These are phyloP conservation scores for Rissa tridactyla DNA, from an alignment of 2,113 vertebrate species.

Conservation along the genomic window DNA sequence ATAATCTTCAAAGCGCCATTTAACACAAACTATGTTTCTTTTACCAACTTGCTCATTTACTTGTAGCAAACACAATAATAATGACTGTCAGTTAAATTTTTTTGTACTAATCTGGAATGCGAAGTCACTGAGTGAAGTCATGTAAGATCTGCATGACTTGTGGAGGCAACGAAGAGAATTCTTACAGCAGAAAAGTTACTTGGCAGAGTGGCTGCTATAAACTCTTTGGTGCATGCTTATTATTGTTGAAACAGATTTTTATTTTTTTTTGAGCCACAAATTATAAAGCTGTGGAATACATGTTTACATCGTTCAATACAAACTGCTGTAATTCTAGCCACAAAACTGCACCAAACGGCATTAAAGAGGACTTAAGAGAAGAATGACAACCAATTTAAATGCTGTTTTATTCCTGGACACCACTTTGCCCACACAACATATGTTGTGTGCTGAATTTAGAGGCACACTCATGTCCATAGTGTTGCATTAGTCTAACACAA, in stretches of 20 bases:
- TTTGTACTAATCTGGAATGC: background rate
- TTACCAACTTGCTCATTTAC: background rate
- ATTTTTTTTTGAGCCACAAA: background rate
- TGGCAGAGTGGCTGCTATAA: background rate
- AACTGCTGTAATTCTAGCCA: background rate
- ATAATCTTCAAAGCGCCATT: constrained; percentile 21
- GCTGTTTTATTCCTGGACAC: background rate
- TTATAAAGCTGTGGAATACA: background rate
- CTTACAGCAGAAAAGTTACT: background rate
- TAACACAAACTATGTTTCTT: constrained; percentile 10
- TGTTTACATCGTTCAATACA: background rate
- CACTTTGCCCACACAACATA: background rate
- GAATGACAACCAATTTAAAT: background rate
- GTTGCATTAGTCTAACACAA: background rate
- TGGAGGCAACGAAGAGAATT: background rate
- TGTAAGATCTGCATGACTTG: background rate
- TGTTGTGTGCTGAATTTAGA: constrained; percentile 17
- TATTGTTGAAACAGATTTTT: background rate
- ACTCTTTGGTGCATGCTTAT: background rate
- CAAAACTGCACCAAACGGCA: background rate
- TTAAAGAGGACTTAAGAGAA: background rate
- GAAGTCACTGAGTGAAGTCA: background rate
- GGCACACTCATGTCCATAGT: background rate
- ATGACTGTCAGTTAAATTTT: background rate
- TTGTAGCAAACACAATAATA: background rate